These are phyloP conservation scores for Oreohelix idahoensis DNA, from an alignment of 1,140 invertebrate species.

Conservation along the genomic window DNA sequence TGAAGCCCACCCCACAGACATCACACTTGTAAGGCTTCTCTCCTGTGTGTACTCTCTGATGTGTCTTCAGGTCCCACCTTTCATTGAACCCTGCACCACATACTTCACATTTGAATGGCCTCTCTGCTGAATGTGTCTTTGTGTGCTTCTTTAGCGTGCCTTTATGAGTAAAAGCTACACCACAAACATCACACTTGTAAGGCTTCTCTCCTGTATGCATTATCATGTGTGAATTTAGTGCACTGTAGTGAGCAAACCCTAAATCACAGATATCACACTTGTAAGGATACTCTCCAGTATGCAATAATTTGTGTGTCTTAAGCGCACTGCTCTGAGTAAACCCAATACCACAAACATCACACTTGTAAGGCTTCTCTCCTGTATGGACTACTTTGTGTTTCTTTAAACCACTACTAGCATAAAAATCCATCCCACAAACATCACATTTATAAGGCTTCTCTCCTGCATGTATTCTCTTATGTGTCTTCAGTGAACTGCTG, in stretches of 20 bases:
- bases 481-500: neutral
- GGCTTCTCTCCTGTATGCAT: slow-evolving; percentile 44
- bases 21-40: slow-evolving; percentile 20
- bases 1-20: slow-evolving; percentile 79
- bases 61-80: neutral
- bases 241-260: slow-evolving; percentile 77
- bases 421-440: neutral
- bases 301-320: slow-evolving; percentile 85
- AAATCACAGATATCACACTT: slow-evolving; percentile 88
- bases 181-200: slow-evolving; percentile 39
- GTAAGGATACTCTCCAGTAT: slow-evolving; percentile 92
- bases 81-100: slow-evolving; percentile 7
- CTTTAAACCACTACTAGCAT: neutral
- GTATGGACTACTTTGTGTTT: neutral
- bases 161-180: slow-evolving; percentile 84
- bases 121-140: slow-evolving; percentile 3
- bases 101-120: neutral
- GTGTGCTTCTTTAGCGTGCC: slow-evolving; percentile 27
- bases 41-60: slow-evolving; percentile 27
- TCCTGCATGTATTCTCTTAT: slow-evolving; percentile 1
- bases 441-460: slow-evolving; percentile 3
- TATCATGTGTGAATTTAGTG: slow-evolving; percentile 51
- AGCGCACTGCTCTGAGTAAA: neutral
- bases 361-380: neutral
- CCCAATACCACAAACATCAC: neutral